These are phyloP conservation scores for Macrotis lagotis DNA, from an alignment of 2,113 vertebrate species.

Conservation along the genomic window DNA sequence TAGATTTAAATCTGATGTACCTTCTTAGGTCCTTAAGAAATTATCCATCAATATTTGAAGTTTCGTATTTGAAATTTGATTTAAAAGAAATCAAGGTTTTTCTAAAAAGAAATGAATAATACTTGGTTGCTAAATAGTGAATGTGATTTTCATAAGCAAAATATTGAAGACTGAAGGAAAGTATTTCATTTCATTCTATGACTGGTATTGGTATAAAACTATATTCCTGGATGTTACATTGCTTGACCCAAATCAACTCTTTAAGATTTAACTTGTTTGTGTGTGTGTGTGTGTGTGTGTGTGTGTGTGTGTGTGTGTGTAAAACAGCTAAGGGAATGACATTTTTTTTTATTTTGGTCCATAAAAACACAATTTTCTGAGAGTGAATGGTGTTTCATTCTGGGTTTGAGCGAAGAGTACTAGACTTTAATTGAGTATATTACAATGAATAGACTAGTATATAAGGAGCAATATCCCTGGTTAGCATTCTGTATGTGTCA, in stretches of 20 bases:
- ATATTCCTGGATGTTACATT: constrained; percentile 29
- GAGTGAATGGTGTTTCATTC: constrained; percentile 34
- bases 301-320: neutral
- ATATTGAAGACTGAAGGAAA: constrained; percentile 12
- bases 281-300: neutral
- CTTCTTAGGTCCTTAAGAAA: neutral
- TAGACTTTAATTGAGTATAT: constrained; percentile 52
- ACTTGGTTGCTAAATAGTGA: neutral
- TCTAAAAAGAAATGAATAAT: neutral
- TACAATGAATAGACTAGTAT: constrained; percentile 47
- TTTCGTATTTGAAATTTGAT: constrained; percentile 32
- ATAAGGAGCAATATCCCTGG: constrained; percentile 35
- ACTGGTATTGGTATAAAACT: neutral
- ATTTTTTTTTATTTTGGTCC: neutral
- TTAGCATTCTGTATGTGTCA: constrained; percentile 60
- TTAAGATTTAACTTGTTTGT: constrained; percentile 4
- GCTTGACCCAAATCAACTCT: neutral
- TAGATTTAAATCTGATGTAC: neutral
- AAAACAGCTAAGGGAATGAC: too few relatives aligned
- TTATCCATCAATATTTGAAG: neutral
- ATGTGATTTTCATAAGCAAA: neutral
- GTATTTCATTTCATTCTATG: constrained; percentile 7
- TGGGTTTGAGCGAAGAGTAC: constrained; percentile 40
- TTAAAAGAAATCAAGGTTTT: constrained; percentile 37
- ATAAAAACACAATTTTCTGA: neutral